Conservation (phyloP, 2,797 vertebrate species). For the Hemitrygon akajei region DNA sequence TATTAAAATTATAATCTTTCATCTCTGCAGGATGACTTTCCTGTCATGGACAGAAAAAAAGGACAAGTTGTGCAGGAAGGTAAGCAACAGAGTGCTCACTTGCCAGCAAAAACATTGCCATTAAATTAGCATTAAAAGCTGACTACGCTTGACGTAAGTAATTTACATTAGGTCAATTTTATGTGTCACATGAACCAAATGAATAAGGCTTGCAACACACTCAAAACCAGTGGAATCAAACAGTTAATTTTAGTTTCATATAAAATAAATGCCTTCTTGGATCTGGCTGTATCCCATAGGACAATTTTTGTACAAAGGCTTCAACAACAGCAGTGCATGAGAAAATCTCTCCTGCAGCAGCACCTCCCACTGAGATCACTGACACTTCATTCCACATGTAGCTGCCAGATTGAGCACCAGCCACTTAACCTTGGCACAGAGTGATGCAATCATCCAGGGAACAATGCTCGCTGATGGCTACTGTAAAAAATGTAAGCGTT, state of each 20-base stretch:
- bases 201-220: not conserved
- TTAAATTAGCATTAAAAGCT: not conserved
- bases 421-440: conserved; percentile 17
- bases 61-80: not conserved
- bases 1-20: not conserved
- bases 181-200: not conserved
- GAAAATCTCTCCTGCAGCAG: not conserved
- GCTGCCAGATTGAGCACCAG: conserved; percentile 8
- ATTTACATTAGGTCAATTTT: not conserved
- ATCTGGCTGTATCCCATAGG: not conserved
- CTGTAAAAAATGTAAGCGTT: not conserved
- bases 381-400: not conserved
- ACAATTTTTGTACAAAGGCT: not conserved
- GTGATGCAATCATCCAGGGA: not conserved
- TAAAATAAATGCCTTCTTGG: not conserved
- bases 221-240: not conserved
- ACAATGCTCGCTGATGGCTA: not conserved
- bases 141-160: not conserved
- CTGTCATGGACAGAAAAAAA: not conserved
- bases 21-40: not conserved
- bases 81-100: not conserved
- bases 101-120: not conserved
- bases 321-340: not conserved
- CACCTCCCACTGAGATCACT: not conserved
- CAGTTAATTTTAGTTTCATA: not conserved